Evolutionary conservation across 2,888 invertebrate species (phyloP).

Genomic region (Empis stercorea): DNA sequence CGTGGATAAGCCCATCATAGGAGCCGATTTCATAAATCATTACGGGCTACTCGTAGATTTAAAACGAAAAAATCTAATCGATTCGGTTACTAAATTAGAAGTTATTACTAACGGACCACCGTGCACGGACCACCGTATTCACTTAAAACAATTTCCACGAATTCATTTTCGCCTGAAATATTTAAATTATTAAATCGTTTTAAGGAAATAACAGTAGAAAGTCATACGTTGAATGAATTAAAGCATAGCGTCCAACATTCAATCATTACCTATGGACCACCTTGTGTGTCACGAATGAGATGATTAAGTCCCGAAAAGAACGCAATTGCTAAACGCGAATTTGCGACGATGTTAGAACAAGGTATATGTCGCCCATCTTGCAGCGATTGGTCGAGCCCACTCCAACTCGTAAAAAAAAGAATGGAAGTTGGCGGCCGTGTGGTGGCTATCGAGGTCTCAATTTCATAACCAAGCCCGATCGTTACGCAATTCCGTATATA

Average conservation of each 20-base stretch:
- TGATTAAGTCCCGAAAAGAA: no score
- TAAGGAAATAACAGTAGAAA: neutral
- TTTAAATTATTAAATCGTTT: neutral
- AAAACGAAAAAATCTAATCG: neutral
- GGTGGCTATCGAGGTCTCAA: no score
- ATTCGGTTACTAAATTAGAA: neutral
- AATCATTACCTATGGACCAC: neutral
- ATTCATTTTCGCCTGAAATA: neutral
- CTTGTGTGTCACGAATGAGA: no score
- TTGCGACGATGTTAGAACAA: no score
- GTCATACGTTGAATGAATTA: no score
- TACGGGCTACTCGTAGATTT: neutral
- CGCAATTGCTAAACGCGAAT: no score
- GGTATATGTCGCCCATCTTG: no score
- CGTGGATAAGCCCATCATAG: neutral
- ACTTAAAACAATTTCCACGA: no score
- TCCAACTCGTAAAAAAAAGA: no score
- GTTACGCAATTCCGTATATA: constrained; percentile 11
- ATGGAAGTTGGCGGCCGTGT: no score
- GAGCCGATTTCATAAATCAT: no score
- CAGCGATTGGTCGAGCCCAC: no score
- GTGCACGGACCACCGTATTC: neutral
- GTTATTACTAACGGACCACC: neutral
- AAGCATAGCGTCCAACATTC: neutral
- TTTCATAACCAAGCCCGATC: constrained; percentile 1